Percentiles rank a stretch among this genome's conserved stretches.
phyloP scores from a whole-genome alignment of 1,140 invertebrate species.

The Microplitis mediator region DNA sequence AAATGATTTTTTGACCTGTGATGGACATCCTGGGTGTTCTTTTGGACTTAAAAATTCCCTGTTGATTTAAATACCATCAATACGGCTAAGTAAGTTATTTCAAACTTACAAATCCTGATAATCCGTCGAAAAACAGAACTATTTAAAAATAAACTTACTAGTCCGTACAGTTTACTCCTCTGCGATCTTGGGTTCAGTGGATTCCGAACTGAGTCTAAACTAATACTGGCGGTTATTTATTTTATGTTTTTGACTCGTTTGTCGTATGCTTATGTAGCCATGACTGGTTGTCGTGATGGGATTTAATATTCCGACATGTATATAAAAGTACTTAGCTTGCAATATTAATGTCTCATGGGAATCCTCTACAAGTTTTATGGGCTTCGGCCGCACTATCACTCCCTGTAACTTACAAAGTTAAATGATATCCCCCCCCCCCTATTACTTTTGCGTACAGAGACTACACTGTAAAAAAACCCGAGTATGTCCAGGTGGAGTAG shows the following conservation, averaged over 20 bases:
- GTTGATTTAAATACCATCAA: constrained; percentile 38
- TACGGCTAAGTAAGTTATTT: constrained; percentile 30
- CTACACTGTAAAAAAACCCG: too few relatives aligned
- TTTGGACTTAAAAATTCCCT: neutral
- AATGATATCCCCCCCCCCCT: constrained; percentile 51
- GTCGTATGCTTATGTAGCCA: too few relatives aligned
- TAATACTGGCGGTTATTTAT: too few relatives aligned
- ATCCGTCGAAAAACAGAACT: constrained; percentile 18
- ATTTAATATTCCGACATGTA: too few relatives aligned
- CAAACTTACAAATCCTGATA: constrained; percentile 33
- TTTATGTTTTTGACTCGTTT: too few relatives aligned
- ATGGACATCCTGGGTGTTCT: neutral
- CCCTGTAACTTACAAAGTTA: constrained; percentile 48
- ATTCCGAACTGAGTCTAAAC: too few relatives aligned
- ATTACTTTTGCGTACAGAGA: constrained; percentile 21
- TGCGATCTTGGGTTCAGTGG: too few relatives aligned
- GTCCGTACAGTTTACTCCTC: too few relatives aligned
- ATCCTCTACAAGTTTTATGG: constrained; percentile 52
- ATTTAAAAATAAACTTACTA: constrained; percentile 10
- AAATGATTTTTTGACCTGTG: neutral
- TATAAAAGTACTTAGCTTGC: constrained; percentile 13
- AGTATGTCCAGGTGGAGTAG: too few relatives aligned
- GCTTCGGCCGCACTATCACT: constrained; percentile 51
- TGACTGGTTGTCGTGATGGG: too few relatives aligned
- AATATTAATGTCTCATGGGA: constrained; percentile 55